Evolutionary conservation across 2,797 vertebrate genomes (phyloP).

Genomic region (Falco cherrug): DNA sequence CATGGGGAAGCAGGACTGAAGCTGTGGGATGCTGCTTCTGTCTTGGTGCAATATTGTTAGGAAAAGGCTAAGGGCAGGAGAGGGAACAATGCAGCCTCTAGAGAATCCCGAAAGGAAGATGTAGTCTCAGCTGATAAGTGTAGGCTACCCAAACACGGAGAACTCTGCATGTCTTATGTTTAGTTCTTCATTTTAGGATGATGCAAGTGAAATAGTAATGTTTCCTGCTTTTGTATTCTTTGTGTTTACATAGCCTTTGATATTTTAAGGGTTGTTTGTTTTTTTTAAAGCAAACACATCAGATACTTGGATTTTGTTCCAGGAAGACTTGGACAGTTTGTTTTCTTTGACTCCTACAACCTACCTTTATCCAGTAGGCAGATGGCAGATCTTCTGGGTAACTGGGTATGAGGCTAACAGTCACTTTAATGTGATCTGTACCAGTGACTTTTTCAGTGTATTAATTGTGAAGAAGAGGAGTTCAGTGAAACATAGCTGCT

Average conservation of each 20-base stretch:
- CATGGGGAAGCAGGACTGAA: background rate
- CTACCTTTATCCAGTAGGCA: background rate
- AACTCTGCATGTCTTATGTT: background rate
- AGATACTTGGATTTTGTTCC: constrained; percentile 14
- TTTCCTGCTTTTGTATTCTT: constrained; percentile 58
- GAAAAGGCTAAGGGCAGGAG: background rate
- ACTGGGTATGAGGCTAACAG: background rate
- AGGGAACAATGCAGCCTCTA: background rate
- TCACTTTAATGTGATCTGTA: background rate
- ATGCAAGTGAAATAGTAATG: background rate
- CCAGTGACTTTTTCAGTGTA: background rate
- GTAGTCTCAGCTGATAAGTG: background rate
- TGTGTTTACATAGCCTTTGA: constrained; percentile 39
- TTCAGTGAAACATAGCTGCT: background rate
- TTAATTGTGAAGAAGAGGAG: background rate
- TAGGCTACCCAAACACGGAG: background rate
- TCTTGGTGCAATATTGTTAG: background rate
- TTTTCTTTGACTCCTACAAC: background rate
- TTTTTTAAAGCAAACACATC: constrained; percentile 6
- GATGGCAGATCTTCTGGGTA: background rate
- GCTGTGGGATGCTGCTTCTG: background rate
- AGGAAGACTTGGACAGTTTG: background rate
- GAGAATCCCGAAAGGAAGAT: background rate
- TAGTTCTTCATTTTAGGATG: background rate
- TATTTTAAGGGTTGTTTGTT: background rate